A percentile compares a stretch with the other conserved stretches of the same genome.
Evolutionary conservation across 23 tunicate species (phyloP).

Genomic region (Diplosoma virens): DNA sequence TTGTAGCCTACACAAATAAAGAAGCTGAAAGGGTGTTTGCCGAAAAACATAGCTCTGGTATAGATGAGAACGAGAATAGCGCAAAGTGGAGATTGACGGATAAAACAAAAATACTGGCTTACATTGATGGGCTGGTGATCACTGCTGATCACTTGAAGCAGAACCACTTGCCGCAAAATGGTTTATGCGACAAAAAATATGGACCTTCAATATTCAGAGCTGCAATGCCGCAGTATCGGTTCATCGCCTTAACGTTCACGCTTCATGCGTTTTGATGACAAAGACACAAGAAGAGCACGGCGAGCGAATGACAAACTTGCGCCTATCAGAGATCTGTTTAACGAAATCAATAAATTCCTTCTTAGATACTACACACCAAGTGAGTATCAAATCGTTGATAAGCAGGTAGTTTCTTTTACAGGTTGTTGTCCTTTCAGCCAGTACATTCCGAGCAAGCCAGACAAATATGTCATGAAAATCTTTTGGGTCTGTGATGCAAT

Average conservation of each 20-base stretch:
- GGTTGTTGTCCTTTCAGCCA: constrained; percentile 26
- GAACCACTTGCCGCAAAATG: background rate
- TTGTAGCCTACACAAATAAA: constrained; percentile 2
- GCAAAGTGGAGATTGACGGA: background rate
- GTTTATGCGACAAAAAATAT: constrained; percentile 3
- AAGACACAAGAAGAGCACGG: constrained; percentile 4
- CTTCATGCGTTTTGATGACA: constrained; percentile 25
- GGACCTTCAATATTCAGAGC: constrained; percentile 12
- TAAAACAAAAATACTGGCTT: no score
- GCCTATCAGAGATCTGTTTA: constrained; percentile 3
- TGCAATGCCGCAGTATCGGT: constrained; percentile 7
- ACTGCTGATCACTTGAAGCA: background rate
- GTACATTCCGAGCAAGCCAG: constrained; percentile 19
- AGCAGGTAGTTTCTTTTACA: constrained; percentile 13
- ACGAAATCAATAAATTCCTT: constrained; percentile 11
- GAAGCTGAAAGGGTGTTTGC: background rate
- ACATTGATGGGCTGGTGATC: background rate
- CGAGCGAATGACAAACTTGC: constrained; percentile 25
- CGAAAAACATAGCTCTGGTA: constrained; percentile 3
- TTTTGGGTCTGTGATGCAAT: constrained; percentile 18
- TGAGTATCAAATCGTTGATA: constrained; percentile 13
- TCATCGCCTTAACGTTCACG: constrained; percentile 20
- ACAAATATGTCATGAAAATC: constrained; percentile 5
- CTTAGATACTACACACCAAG: constrained; percentile 13
- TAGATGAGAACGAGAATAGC: background rate